Evolutionary conservation across 2,113 vertebrate genomes (phyloP), one percentile per base, ranked within the genome.

Genomic region (Piprites chloris): DNA sequence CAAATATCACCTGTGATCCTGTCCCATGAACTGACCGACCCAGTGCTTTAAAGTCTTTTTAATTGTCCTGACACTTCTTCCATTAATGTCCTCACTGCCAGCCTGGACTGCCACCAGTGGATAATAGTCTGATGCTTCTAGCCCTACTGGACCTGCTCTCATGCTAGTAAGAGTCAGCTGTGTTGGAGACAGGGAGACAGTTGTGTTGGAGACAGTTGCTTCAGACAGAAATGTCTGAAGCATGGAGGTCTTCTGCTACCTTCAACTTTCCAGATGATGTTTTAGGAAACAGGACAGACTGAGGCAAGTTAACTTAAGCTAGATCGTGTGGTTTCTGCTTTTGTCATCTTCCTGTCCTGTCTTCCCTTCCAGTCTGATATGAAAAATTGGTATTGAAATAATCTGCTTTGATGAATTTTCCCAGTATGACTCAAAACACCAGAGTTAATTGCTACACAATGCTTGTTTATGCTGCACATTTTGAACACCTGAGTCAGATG

Each of bases 141-240:
- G 5, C 12, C 21, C 18, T 50, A 6, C 32, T 7, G n/a, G 65
- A 77, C 18, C 59, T 47, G 24, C 14, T 27, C 3, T 35, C 15
- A 56, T 12, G 21, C 22, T 84, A 15, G 9, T 1, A 50, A 16
- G 12, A 65, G 21, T 50, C 32, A n/a, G 4, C 0, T 0, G 1
- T 0, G 1, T 5, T 49, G 41, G 19, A 85, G 52, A 46, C 44
- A 46, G 19, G 20, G 44, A 46, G 44, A 20, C n/a, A n/a, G n/a
- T n/a, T n/a, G n/a, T n/a, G n/a, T n/a, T n/a, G n/a, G n/a, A n/a
- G n/a, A n/a, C n/a, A n/a, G n/a, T n/a, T n/a, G n/a, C n/a, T n/a
- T n/a, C n/a, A n/a, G n/a, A n/a, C n/a, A 91, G 30, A 24, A 71
- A 46, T 37, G 5, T 15, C 65, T 41, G 47, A 84, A 91, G 12